A percentile compares a stretch with the other conserved stretches of the same genome.
Evolutionary conservation across 1,140 invertebrate genomes (phyloP).

Genomic region (Procambarus clarkii): DNA sequence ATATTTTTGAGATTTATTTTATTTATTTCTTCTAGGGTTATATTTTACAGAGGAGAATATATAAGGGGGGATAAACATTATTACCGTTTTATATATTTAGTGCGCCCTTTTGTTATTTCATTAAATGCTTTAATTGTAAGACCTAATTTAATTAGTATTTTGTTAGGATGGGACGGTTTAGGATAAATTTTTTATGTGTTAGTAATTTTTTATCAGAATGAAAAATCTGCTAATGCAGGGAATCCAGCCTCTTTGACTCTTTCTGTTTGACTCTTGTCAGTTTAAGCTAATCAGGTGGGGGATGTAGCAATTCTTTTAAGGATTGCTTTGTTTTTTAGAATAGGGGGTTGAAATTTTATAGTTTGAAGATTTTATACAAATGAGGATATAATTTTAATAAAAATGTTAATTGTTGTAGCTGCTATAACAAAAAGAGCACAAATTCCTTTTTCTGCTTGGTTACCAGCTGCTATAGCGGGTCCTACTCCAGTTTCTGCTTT

Average conservation of each 20-base stretch:
- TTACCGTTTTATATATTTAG: slow-evolving; percentile 46
- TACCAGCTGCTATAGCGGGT: slow-evolving; percentile 83
- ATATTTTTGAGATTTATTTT: no score
- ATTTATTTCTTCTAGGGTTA: neutral
- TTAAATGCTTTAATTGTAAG: slow-evolving; percentile 2
- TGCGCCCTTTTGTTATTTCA: slow-evolving; percentile 15
- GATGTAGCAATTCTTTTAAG: neutral
- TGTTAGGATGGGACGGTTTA: neutral
- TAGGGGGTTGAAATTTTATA: slow-evolving; percentile 2
- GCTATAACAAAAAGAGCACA: slow-evolving; percentile 85
- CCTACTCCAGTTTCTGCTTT: slow-evolving; percentile 84
- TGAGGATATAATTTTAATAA: slow-evolving; percentile 6
- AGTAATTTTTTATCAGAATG: slow-evolving; percentile 34
- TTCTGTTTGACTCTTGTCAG: neutral
- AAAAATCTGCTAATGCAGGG: neutral
- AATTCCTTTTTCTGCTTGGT: slow-evolving; percentile 83
- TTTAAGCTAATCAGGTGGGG: neutral
- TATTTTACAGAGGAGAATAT: slow-evolving; percentile 15
- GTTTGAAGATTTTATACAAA: neutral
- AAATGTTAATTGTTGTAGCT: slow-evolving; percentile 75
- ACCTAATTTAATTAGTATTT: slow-evolving; percentile 39
- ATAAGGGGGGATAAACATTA: slow-evolving; percentile 2
- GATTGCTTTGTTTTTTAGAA: neutral
- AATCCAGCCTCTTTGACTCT: neutral
- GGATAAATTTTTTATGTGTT: slow-evolving; percentile 19